Evolutionary conservation across 2,113 vertebrate genomes (phyloP).

Genomic region (Verasper variegatus): DNA sequence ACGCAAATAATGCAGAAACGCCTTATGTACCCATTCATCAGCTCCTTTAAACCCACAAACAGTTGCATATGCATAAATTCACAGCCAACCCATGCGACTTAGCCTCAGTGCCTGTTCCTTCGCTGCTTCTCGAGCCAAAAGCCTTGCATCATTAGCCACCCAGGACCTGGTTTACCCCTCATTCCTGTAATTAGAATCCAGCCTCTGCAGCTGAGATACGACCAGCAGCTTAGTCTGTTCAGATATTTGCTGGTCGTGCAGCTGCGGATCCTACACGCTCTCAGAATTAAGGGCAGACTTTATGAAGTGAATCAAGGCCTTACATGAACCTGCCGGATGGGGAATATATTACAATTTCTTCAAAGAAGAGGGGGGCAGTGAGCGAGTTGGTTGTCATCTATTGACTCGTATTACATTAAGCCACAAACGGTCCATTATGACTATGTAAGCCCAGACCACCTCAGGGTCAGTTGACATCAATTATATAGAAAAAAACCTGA

Average conservation of each 20-base stretch:
- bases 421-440: not conserved
- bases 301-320: conserved; percentile 12
- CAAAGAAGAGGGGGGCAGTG: conserved; percentile 2
- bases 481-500: not conserved
- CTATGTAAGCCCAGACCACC: not conserved
- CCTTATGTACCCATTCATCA: conserved; percentile 1
- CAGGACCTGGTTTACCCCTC: conserved; percentile 23
- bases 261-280: conserved; percentile 11
- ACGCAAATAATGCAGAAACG: not conserved
- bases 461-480: conserved; percentile 8
- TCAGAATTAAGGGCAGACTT: conserved; percentile 8
- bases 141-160: conserved; percentile 42
- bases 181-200: conserved; percentile 51
- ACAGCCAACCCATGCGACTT: not conserved
- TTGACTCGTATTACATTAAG: not conserved
- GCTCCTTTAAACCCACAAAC: not conserved
- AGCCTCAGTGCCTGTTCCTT: conserved; percentile 2
- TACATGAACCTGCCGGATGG: not conserved
- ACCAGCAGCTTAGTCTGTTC: conserved; percentile 26
- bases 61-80: conserved; percentile 2
- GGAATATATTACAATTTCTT: not conserved
- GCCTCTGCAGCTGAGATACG: conserved; percentile 31
- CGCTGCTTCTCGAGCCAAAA: conserved; percentile 24
- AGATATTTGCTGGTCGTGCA: conserved; percentile 29
- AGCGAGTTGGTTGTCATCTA: not conserved